A percentile compares a stretch with the other conserved stretches of the same genome.
These are phyloP conservation scores for Tipula unca DNA, from an alignment of 2,888 invertebrate species.

Conservation along the genomic window DNA sequence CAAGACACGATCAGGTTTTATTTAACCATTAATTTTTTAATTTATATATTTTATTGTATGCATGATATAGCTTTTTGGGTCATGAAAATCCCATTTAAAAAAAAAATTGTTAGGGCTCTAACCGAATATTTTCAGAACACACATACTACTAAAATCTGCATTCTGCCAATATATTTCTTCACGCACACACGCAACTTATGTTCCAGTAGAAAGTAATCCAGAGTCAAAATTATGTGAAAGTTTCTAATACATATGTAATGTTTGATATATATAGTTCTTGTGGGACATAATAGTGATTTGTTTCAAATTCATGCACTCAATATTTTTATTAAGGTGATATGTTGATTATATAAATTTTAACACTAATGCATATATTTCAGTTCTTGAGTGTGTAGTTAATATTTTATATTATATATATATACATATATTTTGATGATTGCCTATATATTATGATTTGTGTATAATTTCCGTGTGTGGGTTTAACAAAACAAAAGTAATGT, in stretches of 20 bases:
- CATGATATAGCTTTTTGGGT: not conserved
- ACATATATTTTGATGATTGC: not conserved
- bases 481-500: not conserved
- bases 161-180: conserved; percentile 14
- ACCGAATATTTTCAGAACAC: conserved; percentile 14
- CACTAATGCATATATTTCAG: conserved; percentile 14
- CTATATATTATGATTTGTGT: not conserved
- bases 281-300: conserved; percentile 1
- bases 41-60: not conserved
- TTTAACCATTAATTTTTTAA: not conserved
- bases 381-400: conserved; percentile 9
- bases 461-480: not conserved
- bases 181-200: conserved; percentile 8
- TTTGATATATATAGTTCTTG: conserved; percentile 1
- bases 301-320: conserved; percentile 14
- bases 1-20: not conserved
- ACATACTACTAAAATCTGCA: not conserved
- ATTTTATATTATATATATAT: not conserved
- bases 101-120: conserved; percentile 9
- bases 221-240: not conserved
- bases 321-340: conserved; percentile 8
- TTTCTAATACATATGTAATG: conserved; percentile 3
- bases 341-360: not conserved
- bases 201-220: conserved; percentile 14
- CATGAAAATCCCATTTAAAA: not conserved